Percentiles rank a stretch among this genome's conserved stretches.
phyloP scores from a whole-genome alignment of 1,140 invertebrate genomes.

The Hylaeus volcanicus region DNA sequence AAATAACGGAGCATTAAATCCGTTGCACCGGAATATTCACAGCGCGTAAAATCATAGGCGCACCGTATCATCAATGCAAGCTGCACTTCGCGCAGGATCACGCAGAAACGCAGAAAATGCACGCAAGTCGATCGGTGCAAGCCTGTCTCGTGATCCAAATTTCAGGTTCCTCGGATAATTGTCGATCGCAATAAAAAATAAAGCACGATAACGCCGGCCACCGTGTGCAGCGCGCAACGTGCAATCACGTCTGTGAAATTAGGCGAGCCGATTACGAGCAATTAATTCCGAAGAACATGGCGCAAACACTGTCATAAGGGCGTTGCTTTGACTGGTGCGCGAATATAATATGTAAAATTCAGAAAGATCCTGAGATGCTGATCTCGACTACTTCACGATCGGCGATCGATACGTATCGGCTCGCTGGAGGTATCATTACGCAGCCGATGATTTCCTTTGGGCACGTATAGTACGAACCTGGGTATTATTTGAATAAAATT shows the following conservation, averaged over 20 bases:
- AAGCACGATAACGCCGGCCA: constrained; percentile 7
- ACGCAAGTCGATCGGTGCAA: not conserved
- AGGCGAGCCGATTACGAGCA: constrained; percentile 51
- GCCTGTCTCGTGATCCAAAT: not conserved
- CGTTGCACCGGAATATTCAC: constrained; percentile 21
- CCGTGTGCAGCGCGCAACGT: not conserved
- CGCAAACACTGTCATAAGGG: constrained; percentile 17
- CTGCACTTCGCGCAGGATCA: not conserved
- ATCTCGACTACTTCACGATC: constrained; percentile 1
- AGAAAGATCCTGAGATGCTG: constrained; percentile 4
- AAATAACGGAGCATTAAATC: not conserved
- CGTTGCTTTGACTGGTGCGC: not conserved
- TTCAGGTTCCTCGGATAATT: constrained; percentile 31
- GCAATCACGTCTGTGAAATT: constrained; percentile 41
- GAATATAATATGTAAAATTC: constrained; percentile 52
- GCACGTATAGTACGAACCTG: not conserved
- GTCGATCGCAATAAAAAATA: constrained; percentile 5
- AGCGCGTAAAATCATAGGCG: not conserved
- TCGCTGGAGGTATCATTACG: constrained; percentile 24
- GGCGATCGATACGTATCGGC: constrained; percentile 16
- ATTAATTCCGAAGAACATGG: constrained; percentile 43
- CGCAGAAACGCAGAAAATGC: not conserved
- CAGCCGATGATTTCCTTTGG: not conserved
- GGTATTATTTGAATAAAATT: constrained; percentile 18
- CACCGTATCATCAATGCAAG: constrained; percentile 35